phyloP scores from a whole-genome alignment of 1,140 invertebrate species.

The Calliphora vicina region DNA sequence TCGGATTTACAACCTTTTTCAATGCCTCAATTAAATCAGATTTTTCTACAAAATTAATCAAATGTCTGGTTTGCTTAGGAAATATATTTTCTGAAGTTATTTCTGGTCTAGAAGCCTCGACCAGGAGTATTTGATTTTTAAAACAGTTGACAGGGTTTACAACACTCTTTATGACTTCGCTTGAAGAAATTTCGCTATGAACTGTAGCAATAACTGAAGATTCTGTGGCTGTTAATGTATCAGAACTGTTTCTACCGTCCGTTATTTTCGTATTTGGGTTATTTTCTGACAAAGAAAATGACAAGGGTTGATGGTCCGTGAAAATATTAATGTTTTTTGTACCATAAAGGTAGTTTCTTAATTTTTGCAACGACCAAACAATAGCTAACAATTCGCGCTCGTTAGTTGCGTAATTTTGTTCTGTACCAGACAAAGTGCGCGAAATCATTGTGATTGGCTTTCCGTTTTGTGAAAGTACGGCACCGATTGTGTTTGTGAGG shows the following conservation, averaged over 20 bases:
- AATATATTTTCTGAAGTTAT: constrained; percentile 1
- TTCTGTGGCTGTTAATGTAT: constrained; percentile 32
- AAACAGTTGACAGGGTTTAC: constrained; percentile 37
- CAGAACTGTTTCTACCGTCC: background rate
- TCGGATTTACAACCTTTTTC: constrained; percentile 21
- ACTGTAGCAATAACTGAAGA: background rate
- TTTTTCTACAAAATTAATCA: background rate
- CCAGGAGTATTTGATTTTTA: constrained; percentile 31
- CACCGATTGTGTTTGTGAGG: constrained; percentile 48
- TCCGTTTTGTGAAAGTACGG: constrained; percentile 54
- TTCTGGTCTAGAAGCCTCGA: background rate
- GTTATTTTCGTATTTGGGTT: constrained; percentile 38
- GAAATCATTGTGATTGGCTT: constrained; percentile 37
- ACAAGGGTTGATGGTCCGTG: constrained; percentile 40
- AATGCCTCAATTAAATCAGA: background rate
- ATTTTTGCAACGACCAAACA: constrained; percentile 30
- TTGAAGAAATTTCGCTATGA: background rate
- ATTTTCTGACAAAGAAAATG: constrained; percentile 32
- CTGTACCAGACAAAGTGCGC: constrained; percentile 27
- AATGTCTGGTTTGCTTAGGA: background rate
- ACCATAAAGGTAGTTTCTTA: constrained; percentile 37
- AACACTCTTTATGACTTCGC: background rate
- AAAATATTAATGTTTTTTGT: constrained; percentile 24
- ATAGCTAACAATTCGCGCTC: constrained; percentile 37
- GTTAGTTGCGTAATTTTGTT: constrained; percentile 37